phyloP scores from a whole-genome alignment of 2,797 vertebrate species.

The Sebastes goodei region DNA sequence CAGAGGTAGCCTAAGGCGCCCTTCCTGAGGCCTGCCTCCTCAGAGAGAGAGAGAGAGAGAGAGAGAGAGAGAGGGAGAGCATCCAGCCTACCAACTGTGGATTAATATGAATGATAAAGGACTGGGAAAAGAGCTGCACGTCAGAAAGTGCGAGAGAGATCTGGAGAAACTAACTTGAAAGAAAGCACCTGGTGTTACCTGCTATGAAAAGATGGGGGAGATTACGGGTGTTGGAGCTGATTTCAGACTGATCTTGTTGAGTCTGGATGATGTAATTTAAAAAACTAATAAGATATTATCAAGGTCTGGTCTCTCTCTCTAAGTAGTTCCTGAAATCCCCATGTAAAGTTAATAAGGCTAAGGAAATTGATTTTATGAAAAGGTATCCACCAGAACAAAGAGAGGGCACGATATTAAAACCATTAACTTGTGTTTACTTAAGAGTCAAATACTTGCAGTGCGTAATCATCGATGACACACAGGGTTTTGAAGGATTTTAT shows the following conservation, averaged over 20 bases:
- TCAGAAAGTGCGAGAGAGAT: slow-evolving; percentile 8
- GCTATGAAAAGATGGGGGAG: not conserved
- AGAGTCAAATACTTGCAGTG: slow-evolving; percentile 14
- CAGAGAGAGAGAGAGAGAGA: not conserved
- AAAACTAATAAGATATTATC: not conserved
- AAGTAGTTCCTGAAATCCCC: not conserved
- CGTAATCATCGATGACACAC: slow-evolving; percentile 10
- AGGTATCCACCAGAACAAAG: not conserved
- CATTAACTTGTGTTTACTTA: not conserved
- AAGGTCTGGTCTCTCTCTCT: not conserved
- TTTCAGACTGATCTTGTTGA: not conserved
- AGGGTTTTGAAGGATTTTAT: slow-evolving; percentile 21
- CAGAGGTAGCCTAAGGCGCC: slow-evolving; percentile 44
- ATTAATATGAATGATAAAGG: not conserved
- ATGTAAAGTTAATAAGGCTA: not conserved
- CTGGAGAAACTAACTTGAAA: slow-evolving; percentile 9
- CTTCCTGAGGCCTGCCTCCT: slow-evolving; percentile 37
- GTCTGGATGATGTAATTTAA: not conserved
- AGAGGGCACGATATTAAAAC: not conserved
- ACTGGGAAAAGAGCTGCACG: slow-evolving; percentile 10
- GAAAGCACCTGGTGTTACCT: slow-evolving; percentile 10
- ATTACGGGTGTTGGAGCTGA: not conserved
- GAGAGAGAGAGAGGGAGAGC: not conserved
- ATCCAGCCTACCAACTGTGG: not conserved
- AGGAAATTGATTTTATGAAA: not conserved